Evolutionary conservation across 2,888 invertebrate genomes (phyloP), one percentile per base, ranked within the genome.

Genomic region (Boloria euphrosyne): DNA sequence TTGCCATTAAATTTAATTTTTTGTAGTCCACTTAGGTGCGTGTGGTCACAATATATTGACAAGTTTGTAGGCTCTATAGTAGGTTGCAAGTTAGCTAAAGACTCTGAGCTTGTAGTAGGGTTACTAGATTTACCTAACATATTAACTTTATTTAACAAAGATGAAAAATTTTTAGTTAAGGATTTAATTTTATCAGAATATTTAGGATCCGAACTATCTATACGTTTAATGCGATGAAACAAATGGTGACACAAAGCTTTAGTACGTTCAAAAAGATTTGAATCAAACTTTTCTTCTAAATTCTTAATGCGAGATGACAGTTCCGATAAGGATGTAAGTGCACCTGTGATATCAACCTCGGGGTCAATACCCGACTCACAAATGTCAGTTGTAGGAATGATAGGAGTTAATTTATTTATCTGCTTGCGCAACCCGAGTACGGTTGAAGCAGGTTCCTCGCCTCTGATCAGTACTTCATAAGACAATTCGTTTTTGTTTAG

Each of bases 1-100:
- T 62, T 68, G 2, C 68, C 68, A 47, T 66, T 27, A 51, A 51
- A 71, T 63, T 71, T 71, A 31, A 68, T 14, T 59, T 67, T 69
- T 17, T 22, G 51, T 13, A 51, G 18, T 17, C 17, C 22, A 22
- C 22, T 22, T 22, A 22, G 22, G 22, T 22, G 22, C 47, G 47
- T 47, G 47, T 47, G 47, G 47, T 47, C 14, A 47, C 47, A 47
- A 13, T 47, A 47, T 13, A 47, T 47, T 47, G 47, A 47, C 14
- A 46, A 46, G 46, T 46, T 46, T 46, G 46, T 46, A 46, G 46
- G 14, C 46, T 46, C 46, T 46, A 14, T 13, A 46, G 46, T 46
- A 46, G 46, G 13, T 46, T 46, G 46, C 46, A 46, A 46, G 46
- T 4, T 46, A 46, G 46, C 46, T 46, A 14, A 13, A 46, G 46